Evolutionary conservation across 2,797 vertebrate genomes (phyloP).

Genomic region (Threskiornis aethiopicus): DNA sequence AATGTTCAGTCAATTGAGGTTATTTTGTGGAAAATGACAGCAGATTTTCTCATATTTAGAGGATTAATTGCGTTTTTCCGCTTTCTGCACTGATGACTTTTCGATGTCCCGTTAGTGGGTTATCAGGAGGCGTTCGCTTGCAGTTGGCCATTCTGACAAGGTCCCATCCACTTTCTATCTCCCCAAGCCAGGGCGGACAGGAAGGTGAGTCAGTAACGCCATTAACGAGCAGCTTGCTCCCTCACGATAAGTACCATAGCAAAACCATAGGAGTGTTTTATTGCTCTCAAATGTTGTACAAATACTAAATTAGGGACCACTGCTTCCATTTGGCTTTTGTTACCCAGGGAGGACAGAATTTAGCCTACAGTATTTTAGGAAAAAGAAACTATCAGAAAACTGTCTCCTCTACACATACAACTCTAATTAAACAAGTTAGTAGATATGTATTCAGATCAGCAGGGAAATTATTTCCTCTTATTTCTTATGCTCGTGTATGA

Average conservation of each 20-base stretch:
- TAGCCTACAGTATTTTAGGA: neutral
- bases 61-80: neutral
- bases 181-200: neutral
- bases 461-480: neutral
- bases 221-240: neutral
- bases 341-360: neutral
- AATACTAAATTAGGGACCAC: neutral
- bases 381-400: neutral
- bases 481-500: neutral
- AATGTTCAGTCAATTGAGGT: neutral
- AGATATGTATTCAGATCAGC: neutral
- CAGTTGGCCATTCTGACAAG: neutral
- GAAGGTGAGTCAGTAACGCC: neutral
- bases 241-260: neutral
- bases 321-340: neutral
- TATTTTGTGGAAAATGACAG: neutral
- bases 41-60: neutral
- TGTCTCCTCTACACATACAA: neutral
- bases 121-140: neutral
- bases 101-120: neutral
- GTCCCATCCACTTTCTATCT: neutral
- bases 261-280: neutral
- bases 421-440: neutral
- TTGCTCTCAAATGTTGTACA: neutral
- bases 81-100: neutral